Evolutionary conservation across 2,113 vertebrate genomes (phyloP).

Genomic region (Carassius carassius): DNA sequence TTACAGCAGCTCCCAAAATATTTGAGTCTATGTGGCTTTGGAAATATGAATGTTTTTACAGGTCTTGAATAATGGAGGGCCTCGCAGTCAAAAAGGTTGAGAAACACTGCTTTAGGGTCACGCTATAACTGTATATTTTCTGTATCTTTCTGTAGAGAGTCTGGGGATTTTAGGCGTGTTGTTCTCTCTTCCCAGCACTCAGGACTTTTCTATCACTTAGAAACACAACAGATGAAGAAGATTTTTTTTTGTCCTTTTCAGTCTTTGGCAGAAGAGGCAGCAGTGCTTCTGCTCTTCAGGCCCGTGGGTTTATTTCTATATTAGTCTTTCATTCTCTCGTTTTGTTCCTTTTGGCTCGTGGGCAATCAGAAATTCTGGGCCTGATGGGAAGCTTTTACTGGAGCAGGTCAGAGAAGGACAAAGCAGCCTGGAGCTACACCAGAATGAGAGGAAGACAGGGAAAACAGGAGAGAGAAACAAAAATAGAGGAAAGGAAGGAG

Average conservation of each 20-base stretch:
- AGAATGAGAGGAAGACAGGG: slow-evolving; percentile 10
- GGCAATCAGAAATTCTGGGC: slow-evolving; percentile 2
- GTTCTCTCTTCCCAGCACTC: background rate
- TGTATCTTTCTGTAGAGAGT: background rate
- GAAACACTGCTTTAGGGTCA: background rate
- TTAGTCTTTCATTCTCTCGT: background rate
- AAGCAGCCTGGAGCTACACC: background rate
- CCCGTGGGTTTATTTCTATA: slow-evolving; percentile 5
- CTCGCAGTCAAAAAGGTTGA: background rate
- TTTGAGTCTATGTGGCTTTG: background rate
- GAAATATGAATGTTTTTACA: background rate
- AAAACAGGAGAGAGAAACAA: background rate
- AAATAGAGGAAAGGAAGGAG: slow-evolving; percentile 13
- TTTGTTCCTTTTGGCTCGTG: background rate
- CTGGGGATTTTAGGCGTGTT: background rate
- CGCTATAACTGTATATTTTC: background rate
- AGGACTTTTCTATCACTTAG: background rate
- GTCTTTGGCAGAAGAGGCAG: background rate
- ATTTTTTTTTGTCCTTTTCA: background rate
- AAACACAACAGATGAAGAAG: background rate
- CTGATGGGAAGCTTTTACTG: slow-evolving; percentile 35
- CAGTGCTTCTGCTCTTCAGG: slow-evolving; percentile 2
- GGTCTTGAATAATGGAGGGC: background rate
- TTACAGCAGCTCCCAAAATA: background rate
- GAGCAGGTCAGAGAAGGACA: slow-evolving; percentile 23